Evolutionary conservation across 2,888 invertebrate genomes (phyloP), one percentile per base, ranked within the genome.

Genomic region (Anticlea derivata): DNA sequence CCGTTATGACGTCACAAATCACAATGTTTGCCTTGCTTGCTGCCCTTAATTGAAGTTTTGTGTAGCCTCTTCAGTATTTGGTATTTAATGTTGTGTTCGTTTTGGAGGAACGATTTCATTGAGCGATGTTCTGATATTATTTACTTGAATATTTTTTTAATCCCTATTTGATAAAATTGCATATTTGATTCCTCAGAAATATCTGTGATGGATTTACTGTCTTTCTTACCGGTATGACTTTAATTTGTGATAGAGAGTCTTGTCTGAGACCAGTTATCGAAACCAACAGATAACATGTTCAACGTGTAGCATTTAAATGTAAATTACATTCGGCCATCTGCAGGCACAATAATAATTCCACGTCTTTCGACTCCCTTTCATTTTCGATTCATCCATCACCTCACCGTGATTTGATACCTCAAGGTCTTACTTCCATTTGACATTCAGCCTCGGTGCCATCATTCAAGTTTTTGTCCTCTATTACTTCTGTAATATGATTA

Each of bases 401-500:
- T 65, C 67, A 58, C 64, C 63, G 66, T 68, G 69, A 74, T 74
- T 72, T 66, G 68, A 72, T 68, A 70, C 69, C 71, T 70, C 68
- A 68, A 65, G 65, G 65, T 62, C 60, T 65, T 64, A 63, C 62
- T 62, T 70, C 64, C 66, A 70, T 75, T 78, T 81, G 70, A 76
- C 80, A 82, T 83, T 80, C 78, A 68, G 72, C 74, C 61, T 66
- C 67, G 62, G 60, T 73, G 68, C 79, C 74, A 79, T 80, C 78
- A 75, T 75, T 80, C 78, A 79, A 76, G 75, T 83, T 85, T 86
- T 86, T 84, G 72, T 80, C 61, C 70, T 63, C 68, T 73, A 78
- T 78, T 79, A 78, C 79, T 78, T 65, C 72, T 75, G 74, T 83
- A 84, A 84, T 84, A 77, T 72, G 77, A 83, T 83, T 80, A 83